Evolutionary conservation across 2,113 vertebrate species (phyloP), one percentile per base, ranked within the genome.

Genomic region (Cinclus mexicanus): DNA sequence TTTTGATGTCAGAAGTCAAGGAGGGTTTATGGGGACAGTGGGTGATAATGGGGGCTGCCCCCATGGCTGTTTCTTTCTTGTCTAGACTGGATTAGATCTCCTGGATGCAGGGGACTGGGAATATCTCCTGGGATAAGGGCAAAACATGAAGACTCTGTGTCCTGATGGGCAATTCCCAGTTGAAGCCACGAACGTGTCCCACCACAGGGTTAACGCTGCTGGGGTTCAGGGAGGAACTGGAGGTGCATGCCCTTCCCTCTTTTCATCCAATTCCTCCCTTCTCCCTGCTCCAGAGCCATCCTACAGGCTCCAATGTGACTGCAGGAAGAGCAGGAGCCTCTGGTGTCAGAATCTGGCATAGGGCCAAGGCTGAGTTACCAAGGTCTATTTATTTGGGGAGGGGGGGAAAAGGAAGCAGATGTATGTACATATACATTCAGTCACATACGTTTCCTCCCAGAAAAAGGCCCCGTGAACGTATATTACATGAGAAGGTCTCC

Each of bases 331-430:
- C 6, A 2, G 26, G 67, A 70, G 55, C 37, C 37, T 14, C n/a
- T 0, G 1, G 5, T 3, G 2, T 1, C 1, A 39, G 26, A 42
- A 52, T 6, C 2, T 5, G n/a, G 5, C 1, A 0, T 3, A 7
- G 15, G n/a, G 89, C 49, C 42, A 61, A 37, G 55, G 4, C 60
- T 3, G 31, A 80, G 65, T 93, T 89, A 71, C 83, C 91, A 91
- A 81, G 3, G 55, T 61, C 5, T 80, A 1, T 97, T 97, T 97
- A 97, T 97, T 96, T 15, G 63, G 81, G 93, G 44, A 37, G 22
- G 49, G 71, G 87, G 86, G 19, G 88, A 16, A 53, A 49, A 76
- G 44, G 88, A 76, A 78, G 95, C 49, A 57, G 63, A 84, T 46
- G 83, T 90, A 78, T 83, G 33, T 83, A 95, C 95, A 96, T 46